These are phyloP conservation scores for Bombylius major DNA, from an alignment of 2,888 invertebrate species.

Conservation along the genomic window DNA sequence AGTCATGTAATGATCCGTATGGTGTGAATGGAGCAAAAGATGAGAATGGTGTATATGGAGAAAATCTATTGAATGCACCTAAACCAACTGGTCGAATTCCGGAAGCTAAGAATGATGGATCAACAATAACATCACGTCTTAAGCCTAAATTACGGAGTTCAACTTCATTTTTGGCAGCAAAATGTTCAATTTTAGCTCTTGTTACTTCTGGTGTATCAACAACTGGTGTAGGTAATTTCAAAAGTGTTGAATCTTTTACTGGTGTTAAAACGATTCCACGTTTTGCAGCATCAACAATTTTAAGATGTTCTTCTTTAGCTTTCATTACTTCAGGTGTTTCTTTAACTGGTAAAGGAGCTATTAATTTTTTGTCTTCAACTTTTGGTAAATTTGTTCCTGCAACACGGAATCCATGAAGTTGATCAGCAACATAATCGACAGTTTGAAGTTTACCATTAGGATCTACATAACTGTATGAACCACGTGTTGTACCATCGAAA, in stretches of 20 bases:
- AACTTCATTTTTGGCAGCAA: background rate
- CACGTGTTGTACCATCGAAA: conserved; percentile 41
- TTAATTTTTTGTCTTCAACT: background rate
- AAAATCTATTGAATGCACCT: background rate
- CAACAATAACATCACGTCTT: too few relatives aligned
- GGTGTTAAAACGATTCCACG: background rate
- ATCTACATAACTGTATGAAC: conserved; percentile 43
- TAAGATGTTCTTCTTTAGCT: background rate
- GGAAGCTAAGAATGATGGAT: too few relatives aligned
- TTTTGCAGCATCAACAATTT: background rate
- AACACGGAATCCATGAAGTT: conserved; percentile 40
- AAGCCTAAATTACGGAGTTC: background rate
- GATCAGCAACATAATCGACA: conserved; percentile 40
- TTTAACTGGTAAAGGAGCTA: background rate
- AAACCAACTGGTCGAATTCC: background rate
- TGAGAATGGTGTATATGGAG: background rate
- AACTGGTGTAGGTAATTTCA: background rate
- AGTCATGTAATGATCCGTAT: too few relatives aligned
- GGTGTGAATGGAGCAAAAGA: background rate
- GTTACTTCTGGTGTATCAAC: background rate
- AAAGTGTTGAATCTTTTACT: background rate
- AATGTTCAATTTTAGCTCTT: background rate
- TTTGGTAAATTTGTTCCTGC: conserved; percentile 42
- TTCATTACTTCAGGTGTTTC: background rate
- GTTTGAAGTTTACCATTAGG: conserved; percentile 40